phyloP scores from a whole-genome alignment of 2,113 vertebrate species.

The Chloebia gouldiae region DNA sequence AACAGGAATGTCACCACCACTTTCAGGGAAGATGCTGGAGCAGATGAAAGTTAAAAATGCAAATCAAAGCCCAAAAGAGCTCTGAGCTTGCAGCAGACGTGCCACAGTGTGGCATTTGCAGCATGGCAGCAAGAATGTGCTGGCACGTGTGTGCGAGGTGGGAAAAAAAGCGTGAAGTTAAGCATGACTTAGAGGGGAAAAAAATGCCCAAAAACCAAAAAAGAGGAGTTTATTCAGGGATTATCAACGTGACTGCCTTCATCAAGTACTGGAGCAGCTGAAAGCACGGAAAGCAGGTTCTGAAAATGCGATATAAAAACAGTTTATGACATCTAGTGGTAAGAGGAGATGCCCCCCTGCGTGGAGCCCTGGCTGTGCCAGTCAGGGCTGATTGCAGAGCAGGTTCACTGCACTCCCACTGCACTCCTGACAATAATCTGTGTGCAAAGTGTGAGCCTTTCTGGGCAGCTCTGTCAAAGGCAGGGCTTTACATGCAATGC shows the following conservation, averaged over 20 bases:
- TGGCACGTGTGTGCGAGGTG: neutral
- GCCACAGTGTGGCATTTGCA: neutral
- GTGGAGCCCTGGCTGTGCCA: neutral
- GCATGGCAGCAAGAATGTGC: neutral
- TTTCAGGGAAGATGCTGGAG: neutral
- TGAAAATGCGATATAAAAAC: neutral
- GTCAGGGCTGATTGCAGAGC: neutral
- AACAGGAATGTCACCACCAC: rapidly evolving
- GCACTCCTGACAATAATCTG: neutral
- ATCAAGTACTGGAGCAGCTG: neutral
- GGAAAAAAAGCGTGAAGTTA: neutral
- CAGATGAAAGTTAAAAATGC: neutral
- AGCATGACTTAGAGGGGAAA: neutral
- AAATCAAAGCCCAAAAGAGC: neutral
- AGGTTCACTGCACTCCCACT: neutral
- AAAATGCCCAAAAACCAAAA: neutral
- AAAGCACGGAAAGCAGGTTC: neutral
- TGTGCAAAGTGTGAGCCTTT: neutral
- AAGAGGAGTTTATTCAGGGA: neutral
- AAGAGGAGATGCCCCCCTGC: neutral
- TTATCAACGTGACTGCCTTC: neutral
- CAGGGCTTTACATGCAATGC: neutral
- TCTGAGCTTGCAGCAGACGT: neutral
- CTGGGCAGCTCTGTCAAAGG: neutral
- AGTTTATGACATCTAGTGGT: constrained; percentile 46